Conservation (phyloP, 2,113 vertebrate genomes). For the Chaetorhynchus papuensis region DNA sequence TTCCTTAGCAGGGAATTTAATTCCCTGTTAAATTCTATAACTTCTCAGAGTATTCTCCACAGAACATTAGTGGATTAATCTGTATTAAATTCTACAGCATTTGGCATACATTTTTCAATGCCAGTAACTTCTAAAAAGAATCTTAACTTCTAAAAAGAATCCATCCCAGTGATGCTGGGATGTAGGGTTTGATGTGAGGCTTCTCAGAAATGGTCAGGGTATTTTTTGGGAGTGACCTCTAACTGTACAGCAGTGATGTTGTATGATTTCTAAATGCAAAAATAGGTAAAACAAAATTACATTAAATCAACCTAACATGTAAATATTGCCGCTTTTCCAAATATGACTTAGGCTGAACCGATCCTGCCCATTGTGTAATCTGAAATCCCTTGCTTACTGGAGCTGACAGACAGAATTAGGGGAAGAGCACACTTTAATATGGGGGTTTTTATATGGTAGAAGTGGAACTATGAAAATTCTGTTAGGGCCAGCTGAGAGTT, state of each 20-base stretch:
- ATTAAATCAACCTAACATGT: not conserved
- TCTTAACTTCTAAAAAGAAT: not conserved
- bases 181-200: not conserved
- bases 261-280: not conserved
- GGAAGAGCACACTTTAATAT: not conserved
- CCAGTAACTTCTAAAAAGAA: not conserved
- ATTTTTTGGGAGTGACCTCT: not conserved
- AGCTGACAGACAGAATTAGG: conserved; percentile 27
- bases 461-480: conserved; percentile 53
- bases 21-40: conserved; percentile 15
- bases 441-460: not conserved
- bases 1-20: conserved; percentile 47
- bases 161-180: not conserved
- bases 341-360: not conserved
- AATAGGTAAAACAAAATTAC: not conserved
- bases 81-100: conserved; percentile 25
- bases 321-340: not conserved
- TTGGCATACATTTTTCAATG: conserved; percentile 7
- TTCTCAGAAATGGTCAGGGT: not conserved
- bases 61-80: conserved; percentile 19
- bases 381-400: not conserved
- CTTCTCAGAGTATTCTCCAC: conserved; percentile 14
- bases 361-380: not conserved
- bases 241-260: not conserved
- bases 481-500: conserved; percentile 30